Evolutionary conservation across 2,888 invertebrate species (phyloP), one percentile per base, ranked within the genome.

Genomic region (Aphidius colemani): DNA sequence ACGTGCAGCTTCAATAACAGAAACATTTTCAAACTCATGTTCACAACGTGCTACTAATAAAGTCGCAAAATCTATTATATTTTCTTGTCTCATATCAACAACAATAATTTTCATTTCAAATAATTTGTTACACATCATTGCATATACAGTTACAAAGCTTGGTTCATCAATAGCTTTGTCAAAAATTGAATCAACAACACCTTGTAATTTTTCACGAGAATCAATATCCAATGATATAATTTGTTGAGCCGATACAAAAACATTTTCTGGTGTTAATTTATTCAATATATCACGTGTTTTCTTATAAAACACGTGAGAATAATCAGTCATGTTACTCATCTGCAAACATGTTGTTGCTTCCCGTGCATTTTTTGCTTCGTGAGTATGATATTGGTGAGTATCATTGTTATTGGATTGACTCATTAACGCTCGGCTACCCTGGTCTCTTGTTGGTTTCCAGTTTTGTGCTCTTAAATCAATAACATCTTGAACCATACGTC

Each of bases 111-210:
- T n/a, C n/a, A n/a, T n/a, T n/a, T n/a, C n/a, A n/a, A n/a, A n/a
- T n/a, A n/a, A n/a, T n/a, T n/a, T n/a, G n/a, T n/a, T n/a, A n/a
- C n/a, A n/a, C n/a, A n/a, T n/a, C n/a, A n/a, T n/a, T n/a, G 97
- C 96, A 85, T 97, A 98, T 0, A 94, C 93, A 61, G 91, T 90
- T 10, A 95, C 94, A 82, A 96, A 98, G 73, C 90, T 94, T 0
- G 97, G 97, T 82, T 98, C 97, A 82, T 96, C 94, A 62, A 97
- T 92, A 30, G 97, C 92, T 85, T 98, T 98, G 80, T 96, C 95
- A 81, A 97, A 97, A 6, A 97, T 92, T 66, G 96, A 86, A 76
- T 93, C 89, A 74, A 96, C 95, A 11, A 95, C 93, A 71, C 91
- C 92, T 74, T 90, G 88, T 61, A 97, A 85, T 72, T 92, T 88